These are phyloP conservation scores for Otocyon megalotis DNA, from an alignment of 2,113 vertebrate species.

Conservation along the genomic window DNA sequence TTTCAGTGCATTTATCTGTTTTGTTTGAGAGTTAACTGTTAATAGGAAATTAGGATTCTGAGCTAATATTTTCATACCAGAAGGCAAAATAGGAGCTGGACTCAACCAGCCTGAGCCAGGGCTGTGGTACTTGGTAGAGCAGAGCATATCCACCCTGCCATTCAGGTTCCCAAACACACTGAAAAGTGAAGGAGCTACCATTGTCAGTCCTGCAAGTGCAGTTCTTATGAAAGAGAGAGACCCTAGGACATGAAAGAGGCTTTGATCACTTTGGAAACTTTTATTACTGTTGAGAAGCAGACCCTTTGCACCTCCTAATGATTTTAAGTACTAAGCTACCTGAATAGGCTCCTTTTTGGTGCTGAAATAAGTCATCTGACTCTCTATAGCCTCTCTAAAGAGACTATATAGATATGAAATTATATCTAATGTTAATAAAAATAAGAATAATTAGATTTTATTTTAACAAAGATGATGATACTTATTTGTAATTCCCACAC, in stretches of 20 bases:
- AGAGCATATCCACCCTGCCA: background rate
- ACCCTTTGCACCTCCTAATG: slow-evolving; percentile 64
- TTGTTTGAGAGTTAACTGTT: slow-evolving; percentile 36
- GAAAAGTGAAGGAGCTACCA: background rate
- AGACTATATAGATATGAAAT: slow-evolving; percentile 34
- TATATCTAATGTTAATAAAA: slow-evolving; percentile 49
- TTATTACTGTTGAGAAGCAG: slow-evolving; percentile 62
- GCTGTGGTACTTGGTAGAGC: background rate
- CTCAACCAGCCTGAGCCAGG: background rate
- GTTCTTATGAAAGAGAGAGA: slow-evolving; percentile 63
- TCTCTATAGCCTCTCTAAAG: slow-evolving; percentile 49
- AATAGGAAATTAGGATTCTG: background rate
- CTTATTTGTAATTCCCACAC: slow-evolving; percentile 23
- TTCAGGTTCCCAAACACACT: slow-evolving; percentile 10
- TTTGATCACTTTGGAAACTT: slow-evolving; percentile 73
- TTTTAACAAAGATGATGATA: slow-evolving; percentile 25
- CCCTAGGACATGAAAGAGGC: slow-evolving; percentile 48
- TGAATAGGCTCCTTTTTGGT: slow-evolving; percentile 52
- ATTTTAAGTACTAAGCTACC: slow-evolving; percentile 73
- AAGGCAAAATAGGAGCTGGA: background rate
- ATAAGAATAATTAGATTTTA: background rate
- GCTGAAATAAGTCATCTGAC: slow-evolving; percentile 49
- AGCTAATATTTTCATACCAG: background rate
- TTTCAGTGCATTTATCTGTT: background rate
- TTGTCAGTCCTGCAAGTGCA: background rate